These are phyloP conservation scores for Ramazzottius varieornatus DNA, from an alignment of 2,888 invertebrate species.

Conservation along the genomic window DNA sequence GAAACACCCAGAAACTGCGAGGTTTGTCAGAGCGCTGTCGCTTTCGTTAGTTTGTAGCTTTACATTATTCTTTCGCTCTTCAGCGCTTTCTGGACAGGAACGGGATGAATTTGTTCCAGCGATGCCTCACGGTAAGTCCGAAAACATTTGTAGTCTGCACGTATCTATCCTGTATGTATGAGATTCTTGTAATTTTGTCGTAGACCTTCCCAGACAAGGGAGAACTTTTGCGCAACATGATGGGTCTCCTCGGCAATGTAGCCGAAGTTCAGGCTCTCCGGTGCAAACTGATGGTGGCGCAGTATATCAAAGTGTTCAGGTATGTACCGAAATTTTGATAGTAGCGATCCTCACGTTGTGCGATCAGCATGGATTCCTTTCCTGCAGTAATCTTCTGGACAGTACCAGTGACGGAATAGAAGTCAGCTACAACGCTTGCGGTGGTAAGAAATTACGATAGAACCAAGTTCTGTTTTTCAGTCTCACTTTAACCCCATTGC, in stretches of 20 bases:
- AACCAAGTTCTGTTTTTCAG: too few relatives aligned
- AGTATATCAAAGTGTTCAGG: slow-evolving; percentile 54
- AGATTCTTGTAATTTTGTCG: neutral
- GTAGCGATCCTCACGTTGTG: too few relatives aligned
- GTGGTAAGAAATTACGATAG: slow-evolving; percentile 1
- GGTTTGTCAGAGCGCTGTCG: too few relatives aligned
- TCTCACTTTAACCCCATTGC: too few relatives aligned
- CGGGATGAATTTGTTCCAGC: slow-evolving; percentile 68
- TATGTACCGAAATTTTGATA: too few relatives aligned
- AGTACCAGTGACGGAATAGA: slow-evolving; percentile 76
- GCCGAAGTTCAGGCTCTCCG: slow-evolving; percentile 67
- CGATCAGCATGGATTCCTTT: neutral
- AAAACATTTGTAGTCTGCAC: too few relatives aligned
- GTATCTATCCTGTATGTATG: neutral
- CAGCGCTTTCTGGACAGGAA: slow-evolving; percentile 55
- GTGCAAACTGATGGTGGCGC: slow-evolving; percentile 49
- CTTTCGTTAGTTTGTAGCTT: too few relatives aligned
- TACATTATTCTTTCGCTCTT: too few relatives aligned
- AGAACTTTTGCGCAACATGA: slow-evolving; percentile 81
- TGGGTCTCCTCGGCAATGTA: slow-evolving; percentile 73
- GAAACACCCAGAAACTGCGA: slow-evolving; percentile 82
- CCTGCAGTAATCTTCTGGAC: slow-evolving; percentile 42
- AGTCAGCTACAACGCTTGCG: slow-evolving; percentile 30
- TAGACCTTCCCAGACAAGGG: slow-evolving; percentile 39
- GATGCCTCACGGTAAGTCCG: slow-evolving; percentile 51